These are phyloP conservation scores for Lucifuga dentata DNA, from an alignment of 2,113 vertebrate genomes.

Conservation along the genomic window DNA sequence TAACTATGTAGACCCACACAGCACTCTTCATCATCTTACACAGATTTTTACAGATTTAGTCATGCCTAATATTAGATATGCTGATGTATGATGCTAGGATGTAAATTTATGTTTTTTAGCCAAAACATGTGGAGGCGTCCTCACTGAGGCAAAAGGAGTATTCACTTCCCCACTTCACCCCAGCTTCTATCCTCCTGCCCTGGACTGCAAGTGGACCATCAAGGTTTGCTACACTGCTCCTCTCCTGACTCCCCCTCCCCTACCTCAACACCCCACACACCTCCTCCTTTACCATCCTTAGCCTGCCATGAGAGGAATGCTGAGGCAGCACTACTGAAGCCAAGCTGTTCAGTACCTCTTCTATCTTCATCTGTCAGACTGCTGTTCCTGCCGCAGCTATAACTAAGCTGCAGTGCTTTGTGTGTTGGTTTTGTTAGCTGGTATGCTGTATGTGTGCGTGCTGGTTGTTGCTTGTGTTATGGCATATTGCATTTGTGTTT, in stretches of 20 bases:
- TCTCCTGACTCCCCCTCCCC: constrained; percentile 29
- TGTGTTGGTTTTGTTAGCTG: constrained; percentile 42
- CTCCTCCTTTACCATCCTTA: constrained; percentile 47
- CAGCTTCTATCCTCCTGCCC: constrained; percentile 81
- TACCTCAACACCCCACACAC: constrained; percentile 28
- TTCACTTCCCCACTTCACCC: constrained; percentile 80
- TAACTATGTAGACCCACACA: constrained; percentile 17
- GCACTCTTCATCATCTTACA: background rate
- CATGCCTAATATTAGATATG: background rate
- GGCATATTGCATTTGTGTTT: constrained; percentile 1
- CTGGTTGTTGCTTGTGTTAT: constrained; percentile 2
- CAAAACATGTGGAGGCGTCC: constrained; percentile 60
- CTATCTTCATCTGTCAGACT: constrained; percentile 78
- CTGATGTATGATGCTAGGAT: background rate
- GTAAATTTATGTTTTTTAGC: constrained; percentile 55
- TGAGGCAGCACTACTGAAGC: constrained; percentile 75
- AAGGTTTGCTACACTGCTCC: constrained; percentile 69
- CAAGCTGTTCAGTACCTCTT: constrained; percentile 80
- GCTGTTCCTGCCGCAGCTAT: constrained; percentile 66
- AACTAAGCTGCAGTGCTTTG: constrained; percentile 57
- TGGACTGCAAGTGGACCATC: constrained; percentile 83
- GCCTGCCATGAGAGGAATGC: constrained; percentile 68
- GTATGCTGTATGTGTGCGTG: background rate
- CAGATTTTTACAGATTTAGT: too few relatives aligned
- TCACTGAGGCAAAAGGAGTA: constrained; percentile 51